phyloP scores from a whole-genome alignment of 2,797 vertebrate genomes.

The Sebastiscus albofasciatus region DNA sequence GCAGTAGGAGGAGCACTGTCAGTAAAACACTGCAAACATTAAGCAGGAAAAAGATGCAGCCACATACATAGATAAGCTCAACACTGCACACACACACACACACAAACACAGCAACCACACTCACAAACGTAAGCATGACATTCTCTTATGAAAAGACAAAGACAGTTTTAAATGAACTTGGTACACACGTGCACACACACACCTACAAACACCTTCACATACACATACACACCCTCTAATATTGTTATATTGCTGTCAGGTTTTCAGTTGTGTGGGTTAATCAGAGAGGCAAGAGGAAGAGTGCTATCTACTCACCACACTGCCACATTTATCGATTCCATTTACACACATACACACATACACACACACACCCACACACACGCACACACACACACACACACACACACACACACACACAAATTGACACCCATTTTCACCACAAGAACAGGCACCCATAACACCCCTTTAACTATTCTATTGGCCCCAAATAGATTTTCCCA shows the following conservation, averaged over 20 bases:
- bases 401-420: constrained; percentile 66
- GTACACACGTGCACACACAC: background rate
- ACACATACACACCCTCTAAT: constrained; percentile 46
- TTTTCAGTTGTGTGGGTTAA: constrained; percentile 83
- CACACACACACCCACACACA: constrained; percentile 64
- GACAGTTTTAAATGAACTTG: constrained; percentile 43
- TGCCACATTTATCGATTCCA: constrained; percentile 86
- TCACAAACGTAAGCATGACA: constrained; percentile 33
- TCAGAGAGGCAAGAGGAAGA: constrained; percentile 86
- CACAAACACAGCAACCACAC: constrained; percentile 1
- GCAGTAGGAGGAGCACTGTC: too few relatives aligned
- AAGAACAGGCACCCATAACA: constrained; percentile 87
- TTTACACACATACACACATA: constrained; percentile 68
- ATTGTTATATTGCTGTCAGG: constrained; percentile 81
- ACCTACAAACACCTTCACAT: background rate
- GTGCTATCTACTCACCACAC: constrained; percentile 85
- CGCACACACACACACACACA: constrained; percentile 56
- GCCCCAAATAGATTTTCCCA: constrained; percentile 98
- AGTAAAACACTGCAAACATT: background rate
- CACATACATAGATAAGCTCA: background rate
- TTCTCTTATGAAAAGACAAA: constrained; percentile 74
- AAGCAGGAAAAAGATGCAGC: background rate
- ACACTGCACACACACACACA: background rate
- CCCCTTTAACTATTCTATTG: constrained; percentile 97
- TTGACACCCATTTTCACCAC: constrained; percentile 78